Evolutionary conservation across 2,113 vertebrate genomes (phyloP), one percentile per base, ranked within the genome.

Genomic region (Anthoscopus minutus): DNA sequence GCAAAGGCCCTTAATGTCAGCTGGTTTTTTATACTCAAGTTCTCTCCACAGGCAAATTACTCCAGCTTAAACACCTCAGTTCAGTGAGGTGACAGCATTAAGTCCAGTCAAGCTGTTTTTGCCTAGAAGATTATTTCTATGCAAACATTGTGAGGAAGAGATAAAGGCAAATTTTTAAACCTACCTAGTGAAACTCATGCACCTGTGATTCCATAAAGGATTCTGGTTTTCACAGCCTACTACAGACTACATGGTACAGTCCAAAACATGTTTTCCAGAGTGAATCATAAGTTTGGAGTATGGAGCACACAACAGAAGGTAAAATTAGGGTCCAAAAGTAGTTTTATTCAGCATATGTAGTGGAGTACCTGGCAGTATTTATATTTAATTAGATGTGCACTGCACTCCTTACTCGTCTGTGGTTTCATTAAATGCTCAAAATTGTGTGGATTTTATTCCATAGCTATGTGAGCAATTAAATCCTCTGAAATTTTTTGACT

Each of bases 401-500:
- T 54, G 23, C 15, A 21, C 28, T 81, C 15, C 35, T 58, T 86
- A 27, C 16, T 56, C 0, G 0, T 17, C 20, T 58, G 12, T 45
- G 2, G 2, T 66, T 91, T 79, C 4, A 4, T 62, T 80, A 60
- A 82, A 73, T 4, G 9, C 86, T 47, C 24, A n/a, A 17, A 95
- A 70, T 1, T 1, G 4, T 65, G n/a, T 61, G 42, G 45, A 50
- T 85, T 94, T 95, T 85, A 72, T 81, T 91, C 92, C 13, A 33
- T 33, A 69, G 62, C 30, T 73, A 7, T 73, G 35, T 51, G 89
- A 89, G 74, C 87, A 96, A 78, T 88, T 88, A 92, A 85, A 80
- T 78, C 22, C 38, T 91, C 81, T 96, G n/a, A 92, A 89, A 44
- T 84, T 74, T 91, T 88, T 81, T 93, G 38, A 57, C 81, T 40